Base-by-base conservation (phyloP, 2,888 invertebrate species). In the Polydrusus tereticollis region DNA sequence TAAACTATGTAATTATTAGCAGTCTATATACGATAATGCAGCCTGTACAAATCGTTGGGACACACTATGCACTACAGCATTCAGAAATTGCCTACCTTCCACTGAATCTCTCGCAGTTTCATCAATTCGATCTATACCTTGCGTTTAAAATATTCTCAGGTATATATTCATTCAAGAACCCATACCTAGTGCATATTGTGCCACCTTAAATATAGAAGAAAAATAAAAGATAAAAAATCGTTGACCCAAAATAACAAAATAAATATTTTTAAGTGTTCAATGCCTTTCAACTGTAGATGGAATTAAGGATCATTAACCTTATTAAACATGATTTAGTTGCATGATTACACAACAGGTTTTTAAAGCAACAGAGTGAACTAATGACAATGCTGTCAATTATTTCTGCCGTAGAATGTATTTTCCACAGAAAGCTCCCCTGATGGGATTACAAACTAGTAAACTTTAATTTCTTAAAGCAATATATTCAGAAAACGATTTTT, bases 31-130 rank as follows among this genome's bases (percentile, higher is more conserved):
- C 14, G 75, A 79, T 80, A 82, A 82, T 78, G 78, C 82, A 82
- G 80, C 80, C 81, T 81, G 73, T 79, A 78, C 78, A 78, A 79
- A 80, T 79, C 75, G 77, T 77, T 79, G 82, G 81, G 83, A 81
- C 84, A 84, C 85, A 84, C 80, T 79, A 76, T 78, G 81, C 82
- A 83, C 84, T 84, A 83, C 82, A 81, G 77, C 82, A 82, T 63
- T 64, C 81, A 79, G 47, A 72, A 45, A 69, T 70, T 68, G 55
- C 63, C 58, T 74, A 69, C 69, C 76, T 68, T 76, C 58, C 76
- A 52, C 65, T 67, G 41, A 72, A 69, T 73, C 68, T 72, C 62
- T 73, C 76, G 68, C 79, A 70, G 50, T 70, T 72, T 71, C 74
- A 74, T 72, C 73, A 70, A 60, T 64, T 75, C 76, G 69, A 70